Evolutionary conservation across 23 tunicate genomes (phyloP).

Genomic region (Pegea sp.): DNA sequence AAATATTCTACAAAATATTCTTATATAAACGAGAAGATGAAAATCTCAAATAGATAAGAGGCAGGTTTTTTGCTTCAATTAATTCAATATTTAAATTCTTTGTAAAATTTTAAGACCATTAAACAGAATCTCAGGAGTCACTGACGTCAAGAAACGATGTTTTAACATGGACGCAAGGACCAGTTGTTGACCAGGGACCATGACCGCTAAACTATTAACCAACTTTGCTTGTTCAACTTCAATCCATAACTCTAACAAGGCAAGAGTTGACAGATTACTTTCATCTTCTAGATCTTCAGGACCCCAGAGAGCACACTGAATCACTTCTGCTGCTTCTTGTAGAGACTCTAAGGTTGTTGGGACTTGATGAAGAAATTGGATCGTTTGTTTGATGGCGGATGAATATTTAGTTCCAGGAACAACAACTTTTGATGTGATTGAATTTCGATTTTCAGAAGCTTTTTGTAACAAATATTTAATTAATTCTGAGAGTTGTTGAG

Average conservation of each 20-base stretch:
- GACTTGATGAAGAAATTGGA: conserved; percentile 14
- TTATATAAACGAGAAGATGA: too few species aligned
- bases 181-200: conserved; percentile 25
- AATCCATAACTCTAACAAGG: conserved; percentile 59
- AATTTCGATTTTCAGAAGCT: conserved; percentile 12
- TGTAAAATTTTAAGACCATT: conserved; percentile 31
- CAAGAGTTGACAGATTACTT: conserved; percentile 7
- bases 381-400: conserved; percentile 34
- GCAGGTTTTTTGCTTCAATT: too few species aligned
- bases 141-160: conserved; percentile 49
- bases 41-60: too few species aligned
- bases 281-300: conserved; percentile 56
- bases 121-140: conserved; percentile 21
- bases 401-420: conserved; percentile 39
- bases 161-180: conserved; percentile 25
- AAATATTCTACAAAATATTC: too few species aligned
- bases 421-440: conserved; percentile 20
- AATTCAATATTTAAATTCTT: conserved; percentile 23
- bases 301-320: conserved; percentile 92
- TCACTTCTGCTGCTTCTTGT: conserved; percentile 28
- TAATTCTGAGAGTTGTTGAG: conserved; percentile 23
- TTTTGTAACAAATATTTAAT: conserved; percentile 21
- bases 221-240: conserved; percentile 85
- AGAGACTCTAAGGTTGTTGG: conserved; percentile 6
- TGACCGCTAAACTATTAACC: conserved; percentile 66